These are phyloP conservation scores for Ditylenchus weischeri DNA, from an alignment of 2,888 invertebrate genomes.

Conservation along the genomic window DNA sequence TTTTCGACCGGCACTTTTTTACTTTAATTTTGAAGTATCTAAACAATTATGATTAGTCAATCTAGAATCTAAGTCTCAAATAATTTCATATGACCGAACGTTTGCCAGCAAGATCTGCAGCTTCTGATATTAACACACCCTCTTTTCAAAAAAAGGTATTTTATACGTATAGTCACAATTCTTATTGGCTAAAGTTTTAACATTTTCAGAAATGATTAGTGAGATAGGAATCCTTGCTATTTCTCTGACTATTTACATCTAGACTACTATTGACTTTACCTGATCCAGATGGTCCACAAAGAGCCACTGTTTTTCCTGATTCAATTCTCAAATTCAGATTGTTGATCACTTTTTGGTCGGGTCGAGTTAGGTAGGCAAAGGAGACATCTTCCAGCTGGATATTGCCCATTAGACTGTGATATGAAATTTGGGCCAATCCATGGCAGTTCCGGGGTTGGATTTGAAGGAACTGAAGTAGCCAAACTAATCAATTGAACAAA, in stretches of 20 bases:
- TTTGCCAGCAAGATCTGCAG: too few relatives aligned
- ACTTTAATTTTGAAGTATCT: too few relatives aligned
- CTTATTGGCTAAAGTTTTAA: background rate
- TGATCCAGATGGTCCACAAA: constrained; percentile 88
- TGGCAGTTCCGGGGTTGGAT: constrained; percentile 60
- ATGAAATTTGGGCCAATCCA: constrained; percentile 71
- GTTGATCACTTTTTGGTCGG: constrained; percentile 70
- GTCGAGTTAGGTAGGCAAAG: constrained; percentile 79
- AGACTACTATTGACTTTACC: constrained; percentile 63
- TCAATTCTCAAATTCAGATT: constrained; percentile 78
- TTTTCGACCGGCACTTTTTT: too few relatives aligned
- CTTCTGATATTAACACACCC: too few relatives aligned
- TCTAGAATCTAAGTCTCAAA: too few relatives aligned
- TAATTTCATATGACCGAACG: too few relatives aligned
- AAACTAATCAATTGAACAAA: background rate
- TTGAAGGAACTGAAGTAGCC: constrained; percentile 16
- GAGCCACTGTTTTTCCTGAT: constrained; percentile 82
- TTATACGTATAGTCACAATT: too few relatives aligned
- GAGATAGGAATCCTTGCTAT: too few relatives aligned
- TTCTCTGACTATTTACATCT: background rate
- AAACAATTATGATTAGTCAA: too few relatives aligned
- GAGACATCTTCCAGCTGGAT: constrained; percentile 80
- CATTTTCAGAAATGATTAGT: background rate
- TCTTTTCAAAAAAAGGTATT: too few relatives aligned
- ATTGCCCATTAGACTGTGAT: constrained; percentile 72